Evolutionary conservation across 64 coral and sea anemone species (phyloP), one percentile per base, ranked within the genome.

Genomic region (Exaiptasia diaphana): DNA sequence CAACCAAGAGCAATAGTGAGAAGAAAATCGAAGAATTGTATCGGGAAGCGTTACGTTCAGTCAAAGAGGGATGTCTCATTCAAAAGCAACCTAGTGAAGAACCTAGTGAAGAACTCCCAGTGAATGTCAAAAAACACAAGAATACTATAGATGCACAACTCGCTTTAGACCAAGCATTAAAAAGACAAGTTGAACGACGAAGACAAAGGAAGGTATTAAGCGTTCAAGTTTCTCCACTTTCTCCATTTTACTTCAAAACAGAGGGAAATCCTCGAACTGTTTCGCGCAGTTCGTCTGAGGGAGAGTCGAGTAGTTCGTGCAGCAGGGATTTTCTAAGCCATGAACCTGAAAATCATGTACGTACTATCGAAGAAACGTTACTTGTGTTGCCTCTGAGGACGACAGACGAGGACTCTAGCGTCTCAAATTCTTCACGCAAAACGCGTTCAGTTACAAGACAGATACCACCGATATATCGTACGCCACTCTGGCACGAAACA

Each of bases 81-180:
- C 61, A 5, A 15, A 36, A 36, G 38, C 61, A 65, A 65, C 13
- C 61, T 10, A 35, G 15, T 5, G 61, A 65, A 18, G 13, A 38
- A 11, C 30, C 30, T 6, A 36, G 3, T 18, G 61, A 38, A 1
- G 21, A 65, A 9, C 30, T 20, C 13, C 13, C 34, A 30, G 27
- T 8, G 4, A 62, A 62, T 31, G 34, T 13, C 4, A 65, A 10
- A 27, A 61, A 8, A 0, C 26, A 4, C 21, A 65, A 65, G n/a
- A 34, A 37, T 12, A 65, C 14, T 33, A 73, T 42, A 24, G 13
- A 40, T 30, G 36, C 69, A 3, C 36, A 46, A 32, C 39, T 24
- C 21, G 26, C 44, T 42, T 73, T 73, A 48, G 69, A 73, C 28
- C 36, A 73, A 23, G 69, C 69, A 6, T 42, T 73, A 45, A 73